Evolutionary conservation across 1,140 invertebrate genomes (phyloP), one percentile per base, ranked within the genome.

Genomic region (Orius laevigatus): DNA sequence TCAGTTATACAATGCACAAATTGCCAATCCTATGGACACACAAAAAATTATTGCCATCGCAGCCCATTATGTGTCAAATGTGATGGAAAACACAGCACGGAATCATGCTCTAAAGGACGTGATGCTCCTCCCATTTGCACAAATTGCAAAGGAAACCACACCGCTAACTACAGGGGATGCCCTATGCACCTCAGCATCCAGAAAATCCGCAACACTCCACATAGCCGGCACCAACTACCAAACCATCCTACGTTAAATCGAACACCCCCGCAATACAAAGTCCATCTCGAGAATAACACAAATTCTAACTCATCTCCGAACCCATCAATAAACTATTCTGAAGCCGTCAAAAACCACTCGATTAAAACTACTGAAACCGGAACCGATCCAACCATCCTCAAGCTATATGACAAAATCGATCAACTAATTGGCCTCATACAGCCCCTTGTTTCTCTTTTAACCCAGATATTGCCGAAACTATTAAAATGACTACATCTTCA

Each of bases 1-100:
- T 43, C 41, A 16, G 41, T 43, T 6, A 43, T 43, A 43, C 41
- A 43, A 14, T 43, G 41, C 19, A 43, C 41, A 10, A 43, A 43
- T 19, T 43, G 41, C 14, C 41, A 43, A 43, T 15, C 41, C 5
- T 43, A 18, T 43, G 41, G 41, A 5, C 41, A 43, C 31, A 19
- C 41, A 6, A 43, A 43, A 43, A 43, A 43, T 15, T 43, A 43
- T 25, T 43, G 41, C 31, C 15, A 9, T 12, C 12, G 41, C 3
- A 15, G 14, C 31, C 41, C 41, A 5, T 5, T 11, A 43, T 43
- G 41, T 12, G 41, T 43, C 4, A 43, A 43, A 43, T 43, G 41
- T 20, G 41, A 43, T 18, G 41, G 41, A 6, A 5, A 43, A 15
- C 41, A 43, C 15, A 43, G 41, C 14, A 43, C 41, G 8, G 41